Percentiles rank a stretch among this genome's conserved stretches.
Conservation (phyloP, 2,113 vertebrate species). For the Aspidoscelis tigris region DNA sequence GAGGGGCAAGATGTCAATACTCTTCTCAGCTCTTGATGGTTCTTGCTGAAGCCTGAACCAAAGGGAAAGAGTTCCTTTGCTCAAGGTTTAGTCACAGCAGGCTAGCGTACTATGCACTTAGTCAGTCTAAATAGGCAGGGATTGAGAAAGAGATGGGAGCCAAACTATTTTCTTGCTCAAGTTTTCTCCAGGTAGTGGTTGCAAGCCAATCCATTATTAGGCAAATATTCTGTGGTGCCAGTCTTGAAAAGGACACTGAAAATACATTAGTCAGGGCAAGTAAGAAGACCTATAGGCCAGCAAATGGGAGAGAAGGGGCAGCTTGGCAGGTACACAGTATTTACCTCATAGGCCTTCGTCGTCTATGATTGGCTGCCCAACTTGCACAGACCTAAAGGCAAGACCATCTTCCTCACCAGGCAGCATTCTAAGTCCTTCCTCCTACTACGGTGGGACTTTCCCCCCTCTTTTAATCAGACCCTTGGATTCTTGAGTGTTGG, state of each 20-base stretch:
- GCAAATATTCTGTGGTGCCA: background rate
- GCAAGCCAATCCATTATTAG: background rate
- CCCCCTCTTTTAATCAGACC: too few species aligned
- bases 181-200: background rate
- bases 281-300: background rate
- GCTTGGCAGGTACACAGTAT: too few species aligned
- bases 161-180: background rate
- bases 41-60: constrained; percentile 9
- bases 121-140: background rate
- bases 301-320: background rate
- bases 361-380: too few species aligned
- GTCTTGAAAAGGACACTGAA: background rate
- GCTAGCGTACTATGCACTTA: background rate
- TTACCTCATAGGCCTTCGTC: too few species aligned
- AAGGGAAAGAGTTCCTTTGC: constrained; percentile 15
- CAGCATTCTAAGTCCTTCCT: too few species aligned
- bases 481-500: too few species aligned
- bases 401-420: too few species aligned
- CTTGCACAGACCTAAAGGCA: too few species aligned
- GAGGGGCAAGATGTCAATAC: background rate
- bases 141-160: background rate
- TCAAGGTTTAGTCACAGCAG: background rate
- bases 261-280: background rate
- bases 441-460: too few species aligned
- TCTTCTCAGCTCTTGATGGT: constrained; percentile 11